phyloP scores from a whole-genome alignment of 2,797 vertebrate genomes.

The Coracias cyanogaster region DNA sequence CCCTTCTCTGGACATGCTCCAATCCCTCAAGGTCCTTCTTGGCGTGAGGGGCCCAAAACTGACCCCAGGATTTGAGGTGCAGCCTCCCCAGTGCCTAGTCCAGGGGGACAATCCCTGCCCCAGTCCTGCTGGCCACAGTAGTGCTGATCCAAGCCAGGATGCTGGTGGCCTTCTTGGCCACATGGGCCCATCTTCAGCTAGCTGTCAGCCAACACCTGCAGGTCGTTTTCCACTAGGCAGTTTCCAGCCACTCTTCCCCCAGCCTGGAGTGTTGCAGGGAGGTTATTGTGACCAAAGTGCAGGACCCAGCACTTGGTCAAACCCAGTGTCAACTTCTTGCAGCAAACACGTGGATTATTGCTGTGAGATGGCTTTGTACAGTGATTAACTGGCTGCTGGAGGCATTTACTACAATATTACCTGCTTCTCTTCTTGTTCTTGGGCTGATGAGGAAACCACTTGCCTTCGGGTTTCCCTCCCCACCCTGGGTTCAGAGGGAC shows the following conservation, averaged over 20 bases:
- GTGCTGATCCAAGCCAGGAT: background rate
- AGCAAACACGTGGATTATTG: background rate
- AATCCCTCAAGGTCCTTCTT: background rate
- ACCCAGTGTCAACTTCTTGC: background rate
- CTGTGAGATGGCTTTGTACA: background rate
- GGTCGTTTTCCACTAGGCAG: background rate
- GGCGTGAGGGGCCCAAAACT: background rate
- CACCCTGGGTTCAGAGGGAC: background rate
- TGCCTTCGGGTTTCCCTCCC: background rate
- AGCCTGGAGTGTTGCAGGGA: background rate
- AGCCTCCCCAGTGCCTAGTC: background rate
- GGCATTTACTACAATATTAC: background rate
- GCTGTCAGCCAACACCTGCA: background rate
- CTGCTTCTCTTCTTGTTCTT: background rate
- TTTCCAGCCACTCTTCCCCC: background rate
- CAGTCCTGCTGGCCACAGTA: background rate
- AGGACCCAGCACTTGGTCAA: background rate
- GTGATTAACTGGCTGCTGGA: background rate
- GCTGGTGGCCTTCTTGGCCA: background rate
- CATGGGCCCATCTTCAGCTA: background rate
- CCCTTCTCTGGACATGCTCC: background rate
- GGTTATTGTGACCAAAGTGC: background rate
- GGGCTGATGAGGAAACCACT: background rate
- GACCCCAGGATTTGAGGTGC: background rate
- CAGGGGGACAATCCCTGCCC: background rate